phyloP scores from a whole-genome alignment of 2,888 invertebrate species.

The Ormyrus pomaceus region DNA sequence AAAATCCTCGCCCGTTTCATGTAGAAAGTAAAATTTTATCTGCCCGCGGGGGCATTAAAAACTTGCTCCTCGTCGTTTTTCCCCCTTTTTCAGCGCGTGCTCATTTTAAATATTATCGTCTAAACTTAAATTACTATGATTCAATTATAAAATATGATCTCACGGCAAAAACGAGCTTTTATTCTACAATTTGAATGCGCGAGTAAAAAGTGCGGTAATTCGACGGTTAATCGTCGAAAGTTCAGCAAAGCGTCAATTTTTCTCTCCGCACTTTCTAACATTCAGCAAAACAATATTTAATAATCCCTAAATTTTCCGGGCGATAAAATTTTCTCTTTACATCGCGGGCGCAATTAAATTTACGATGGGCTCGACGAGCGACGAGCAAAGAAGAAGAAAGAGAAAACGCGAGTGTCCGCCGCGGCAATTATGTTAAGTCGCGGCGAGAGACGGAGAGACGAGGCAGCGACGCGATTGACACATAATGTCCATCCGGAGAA shows the following conservation, averaged over 20 bases:
- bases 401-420: too few relatives aligned
- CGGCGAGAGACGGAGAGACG: constrained; percentile 23
- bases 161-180: not conserved
- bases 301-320: not conserved
- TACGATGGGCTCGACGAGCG: too few relatives aligned
- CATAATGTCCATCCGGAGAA: constrained; percentile 29
- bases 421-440: not conserved
- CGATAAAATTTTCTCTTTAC: constrained; percentile 5
- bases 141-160: too few relatives aligned
- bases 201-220: constrained; percentile 3
- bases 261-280: constrained; percentile 21
- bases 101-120: too few relatives aligned
- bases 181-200: constrained; percentile 5
- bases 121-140: too few relatives aligned
- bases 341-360: too few relatives aligned
- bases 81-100: too few relatives aligned
- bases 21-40: too few relatives aligned
- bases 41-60: too few relatives aligned
- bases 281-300: not conserved
- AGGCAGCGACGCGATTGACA: constrained; percentile 22
- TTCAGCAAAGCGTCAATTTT: not conserved
- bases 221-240: not conserved
- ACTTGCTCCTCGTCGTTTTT: too few relatives aligned
- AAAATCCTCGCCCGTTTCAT: too few relatives aligned
- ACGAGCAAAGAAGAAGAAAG: too few relatives aligned